Percentiles rank a stretch among this genome's conserved stretches.
Evolutionary conservation across 2,113 vertebrate species (phyloP).

Genomic region (Indicator maculatus): DNA sequence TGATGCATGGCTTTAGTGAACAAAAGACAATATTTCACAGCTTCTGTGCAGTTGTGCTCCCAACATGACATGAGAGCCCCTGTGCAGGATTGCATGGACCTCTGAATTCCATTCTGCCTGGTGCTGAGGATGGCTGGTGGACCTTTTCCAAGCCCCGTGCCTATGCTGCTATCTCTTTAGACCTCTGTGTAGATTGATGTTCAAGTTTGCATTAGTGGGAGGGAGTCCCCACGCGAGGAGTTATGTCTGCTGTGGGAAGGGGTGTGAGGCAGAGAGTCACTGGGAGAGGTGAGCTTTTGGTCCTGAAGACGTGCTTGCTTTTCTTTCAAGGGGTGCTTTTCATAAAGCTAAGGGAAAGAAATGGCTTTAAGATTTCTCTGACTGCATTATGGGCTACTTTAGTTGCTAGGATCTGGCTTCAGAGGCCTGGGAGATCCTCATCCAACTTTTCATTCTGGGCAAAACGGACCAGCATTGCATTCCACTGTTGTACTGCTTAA

Average conservation of each 20-base stretch:
- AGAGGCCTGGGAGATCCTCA: constrained; percentile 22
- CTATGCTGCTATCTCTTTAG: constrained; percentile 11
- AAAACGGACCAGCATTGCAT: constrained; percentile 75
- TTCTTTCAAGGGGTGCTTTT: constrained; percentile 57
- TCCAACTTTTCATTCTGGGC: constrained; percentile 8
- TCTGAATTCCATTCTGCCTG: constrained; percentile 32
- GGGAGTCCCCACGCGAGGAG: neutral
- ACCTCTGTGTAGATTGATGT: constrained; percentile 21
- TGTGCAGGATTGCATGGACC: neutral
- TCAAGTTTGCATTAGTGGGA: neutral
- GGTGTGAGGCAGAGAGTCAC: neutral
- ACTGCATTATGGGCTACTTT: constrained; percentile 15
- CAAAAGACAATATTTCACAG: neutral
- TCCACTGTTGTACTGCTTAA: constrained; percentile 77
- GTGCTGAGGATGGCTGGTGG: neutral
- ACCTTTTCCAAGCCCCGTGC: constrained; percentile 4
- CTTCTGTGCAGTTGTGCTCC: constrained; percentile 15
- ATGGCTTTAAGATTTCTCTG: constrained; percentile 17
- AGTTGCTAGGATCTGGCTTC: neutral
- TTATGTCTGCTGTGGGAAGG: neutral
- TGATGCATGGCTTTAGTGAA: constrained; percentile 60
- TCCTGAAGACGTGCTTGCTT: constrained; percentile 6
- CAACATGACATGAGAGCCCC: neutral
- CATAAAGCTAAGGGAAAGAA: neutral
- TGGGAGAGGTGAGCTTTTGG: neutral